Percentiles rank a stretch among this genome's conserved stretches.
Evolutionary conservation across 2,797 vertebrate genomes (phyloP).

Genomic region (Rhabdophis nuchalis): DNA sequence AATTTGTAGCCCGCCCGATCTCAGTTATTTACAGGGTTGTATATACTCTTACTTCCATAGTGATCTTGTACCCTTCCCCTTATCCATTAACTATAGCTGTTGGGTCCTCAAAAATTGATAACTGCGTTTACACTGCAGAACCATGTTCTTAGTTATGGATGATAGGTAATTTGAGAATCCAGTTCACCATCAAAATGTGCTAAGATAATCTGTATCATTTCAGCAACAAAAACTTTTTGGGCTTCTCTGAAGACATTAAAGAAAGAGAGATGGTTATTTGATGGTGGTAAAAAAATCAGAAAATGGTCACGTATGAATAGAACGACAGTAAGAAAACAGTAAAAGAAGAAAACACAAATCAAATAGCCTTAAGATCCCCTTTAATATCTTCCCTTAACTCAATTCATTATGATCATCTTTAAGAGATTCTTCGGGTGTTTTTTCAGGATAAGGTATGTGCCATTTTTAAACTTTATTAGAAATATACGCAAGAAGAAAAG

Average conservation of each 20-base stretch:
- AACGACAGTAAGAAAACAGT: not conserved
- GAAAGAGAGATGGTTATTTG: not conserved
- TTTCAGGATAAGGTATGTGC: not conserved
- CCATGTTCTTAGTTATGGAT: not conserved
- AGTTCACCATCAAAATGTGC: not conserved
- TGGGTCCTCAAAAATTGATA: not conserved
- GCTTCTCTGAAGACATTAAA: not conserved
- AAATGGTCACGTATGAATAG: not conserved
- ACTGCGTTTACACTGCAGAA: not conserved
- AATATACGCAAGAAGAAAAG: not conserved
- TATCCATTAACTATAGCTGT: not conserved
- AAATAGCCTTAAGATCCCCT: not conserved
- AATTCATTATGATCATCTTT: too few relatives aligned
- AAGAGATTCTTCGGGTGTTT: not conserved
- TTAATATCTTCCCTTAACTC: not conserved
- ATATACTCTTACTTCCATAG: not conserved
- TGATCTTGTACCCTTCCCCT: not conserved
- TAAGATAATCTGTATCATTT: not conserved
- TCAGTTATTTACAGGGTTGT: not conserved
- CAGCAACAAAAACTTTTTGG: not conserved
- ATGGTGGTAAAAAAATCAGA: not conserved
- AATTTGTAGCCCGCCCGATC: not conserved
- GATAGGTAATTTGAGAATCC: too few relatives aligned
- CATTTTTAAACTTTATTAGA: not conserved
- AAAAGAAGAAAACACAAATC: not conserved